phyloP scores from a whole-genome alignment of 2,113 vertebrate genomes.

The Apistogramma diplotaenia region DNA sequence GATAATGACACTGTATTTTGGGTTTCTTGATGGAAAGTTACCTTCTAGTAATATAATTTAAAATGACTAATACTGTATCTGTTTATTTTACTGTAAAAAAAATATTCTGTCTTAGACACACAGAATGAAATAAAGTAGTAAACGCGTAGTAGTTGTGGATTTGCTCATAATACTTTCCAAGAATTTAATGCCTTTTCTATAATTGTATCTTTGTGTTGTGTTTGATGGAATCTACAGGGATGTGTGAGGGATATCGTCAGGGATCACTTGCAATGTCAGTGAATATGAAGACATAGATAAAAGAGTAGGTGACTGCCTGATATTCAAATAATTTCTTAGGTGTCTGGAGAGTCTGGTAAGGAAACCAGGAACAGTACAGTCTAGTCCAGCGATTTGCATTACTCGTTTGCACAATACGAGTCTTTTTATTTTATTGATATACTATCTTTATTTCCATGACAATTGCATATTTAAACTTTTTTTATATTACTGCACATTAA shows the following conservation, averaged over 20 bases:
- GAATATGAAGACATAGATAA: not conserved
- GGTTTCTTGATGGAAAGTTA: not conserved
- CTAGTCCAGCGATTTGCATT: fast-evolving
- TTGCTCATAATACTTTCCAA: not conserved
- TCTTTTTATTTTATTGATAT: not conserved
- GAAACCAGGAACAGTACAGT: conserved; percentile 22
- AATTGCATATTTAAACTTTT: no score
- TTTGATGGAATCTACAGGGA: not conserved
- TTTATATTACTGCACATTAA: not conserved
- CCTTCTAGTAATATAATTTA: not conserved
- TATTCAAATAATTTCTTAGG: not conserved
- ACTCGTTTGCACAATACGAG: not conserved
- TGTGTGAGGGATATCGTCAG: not conserved
- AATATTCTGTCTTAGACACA: not conserved
- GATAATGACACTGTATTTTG: not conserved
- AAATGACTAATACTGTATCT: not conserved
- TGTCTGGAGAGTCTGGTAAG: not conserved
- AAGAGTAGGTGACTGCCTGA: not conserved
- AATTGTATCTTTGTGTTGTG: not conserved
- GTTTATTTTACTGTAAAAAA: not conserved
- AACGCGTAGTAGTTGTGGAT: not conserved
- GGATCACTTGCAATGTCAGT: not conserved
- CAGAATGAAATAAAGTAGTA: not conserved
- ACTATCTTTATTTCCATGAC: not conserved
- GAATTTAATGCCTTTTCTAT: not conserved